A percentile compares a stretch with the other conserved stretches of the same genome.
Conservation (phyloP, 1,140 invertebrate genomes). For the Drosophila ohnishii region DNA sequence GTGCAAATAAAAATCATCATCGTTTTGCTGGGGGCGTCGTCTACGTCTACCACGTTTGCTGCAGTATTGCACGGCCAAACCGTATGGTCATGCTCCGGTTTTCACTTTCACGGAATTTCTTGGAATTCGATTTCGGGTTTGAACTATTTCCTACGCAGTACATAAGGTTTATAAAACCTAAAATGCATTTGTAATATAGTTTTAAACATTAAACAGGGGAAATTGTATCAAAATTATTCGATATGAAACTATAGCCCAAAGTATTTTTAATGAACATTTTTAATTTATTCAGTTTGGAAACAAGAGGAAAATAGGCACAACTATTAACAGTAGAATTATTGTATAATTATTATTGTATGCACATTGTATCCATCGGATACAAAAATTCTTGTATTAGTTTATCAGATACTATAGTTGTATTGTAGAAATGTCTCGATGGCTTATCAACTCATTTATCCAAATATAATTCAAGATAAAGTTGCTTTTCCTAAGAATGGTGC, state of each 20-base stretch:
- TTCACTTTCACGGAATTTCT: slow-evolving; percentile 26
- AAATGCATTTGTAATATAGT: background rate
- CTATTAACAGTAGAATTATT: background rate
- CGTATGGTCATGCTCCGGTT: slow-evolving; percentile 18
- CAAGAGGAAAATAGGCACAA: background rate
- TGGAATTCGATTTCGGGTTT: background rate
- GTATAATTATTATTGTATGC: background rate
- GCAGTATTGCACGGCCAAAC: slow-evolving; percentile 6
- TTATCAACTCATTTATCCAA: slow-evolving; percentile 9
- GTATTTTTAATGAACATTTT: no score
- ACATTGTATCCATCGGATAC: no score
- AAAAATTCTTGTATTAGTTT: background rate
- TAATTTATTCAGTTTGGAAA: background rate
- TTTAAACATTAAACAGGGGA: background rate
- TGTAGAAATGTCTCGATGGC: background rate
- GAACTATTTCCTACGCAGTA: slow-evolving; percentile 3
- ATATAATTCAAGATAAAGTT: background rate
- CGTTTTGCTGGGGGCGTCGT: slow-evolving; percentile 19
- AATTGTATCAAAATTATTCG: background rate
- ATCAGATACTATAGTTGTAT: background rate
- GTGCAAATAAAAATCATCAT: slow-evolving; percentile 35
- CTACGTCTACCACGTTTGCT: slow-evolving; percentile 29
- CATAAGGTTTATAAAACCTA: background rate
- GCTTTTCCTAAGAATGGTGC: background rate
- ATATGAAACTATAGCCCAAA: background rate